A percentile compares a stretch with the other conserved stretches of the same genome.
Evolutionary conservation across 2,113 vertebrate genomes (phyloP).

Genomic region (Thryonomys swinderianus): DNA sequence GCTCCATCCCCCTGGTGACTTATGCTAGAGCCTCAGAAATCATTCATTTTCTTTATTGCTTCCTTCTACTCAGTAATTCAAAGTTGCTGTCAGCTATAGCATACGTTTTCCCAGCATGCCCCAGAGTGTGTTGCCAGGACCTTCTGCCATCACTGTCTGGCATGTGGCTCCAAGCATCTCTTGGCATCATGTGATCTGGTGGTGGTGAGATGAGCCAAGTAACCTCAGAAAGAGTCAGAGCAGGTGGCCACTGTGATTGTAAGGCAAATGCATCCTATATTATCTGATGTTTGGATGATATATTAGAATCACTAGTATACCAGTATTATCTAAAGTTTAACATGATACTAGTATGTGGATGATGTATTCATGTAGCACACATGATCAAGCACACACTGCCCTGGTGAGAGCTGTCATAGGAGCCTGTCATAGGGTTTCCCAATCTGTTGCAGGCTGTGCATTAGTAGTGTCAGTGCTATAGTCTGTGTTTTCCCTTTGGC

Average conservation of each 20-base stretch:
- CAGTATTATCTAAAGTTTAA: constrained; percentile 64
- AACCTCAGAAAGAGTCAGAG: constrained; percentile 36
- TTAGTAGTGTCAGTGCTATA: neutral
- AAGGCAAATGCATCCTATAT: constrained; percentile 28
- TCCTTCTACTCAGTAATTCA: constrained; percentile 41
- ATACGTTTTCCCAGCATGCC: neutral
- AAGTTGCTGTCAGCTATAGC: constrained; percentile 30
- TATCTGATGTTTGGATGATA: constrained; percentile 44
- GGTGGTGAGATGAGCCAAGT: neutral
- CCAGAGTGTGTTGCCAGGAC: neutral
- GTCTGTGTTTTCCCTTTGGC: neutral
- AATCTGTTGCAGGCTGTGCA: neutral
- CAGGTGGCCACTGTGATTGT: neutral
- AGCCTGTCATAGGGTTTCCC: neutral
- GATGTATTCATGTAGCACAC: constrained; percentile 53
- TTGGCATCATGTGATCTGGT: constrained; percentile 4
- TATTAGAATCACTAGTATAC: constrained; percentile 56
- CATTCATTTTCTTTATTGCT: constrained; percentile 20
- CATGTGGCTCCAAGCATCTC: neutral
- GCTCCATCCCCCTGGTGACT: neutral
- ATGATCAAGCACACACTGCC: neutral
- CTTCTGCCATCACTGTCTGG: constrained; percentile 12
- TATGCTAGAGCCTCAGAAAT: neutral
- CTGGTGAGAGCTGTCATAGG: neutral
- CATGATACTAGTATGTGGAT: constrained; percentile 52